Evolutionary conservation across 2,888 invertebrate genomes (phyloP), one percentile per base, ranked within the genome.

Genomic region (Drosophila phalerata): DNA sequence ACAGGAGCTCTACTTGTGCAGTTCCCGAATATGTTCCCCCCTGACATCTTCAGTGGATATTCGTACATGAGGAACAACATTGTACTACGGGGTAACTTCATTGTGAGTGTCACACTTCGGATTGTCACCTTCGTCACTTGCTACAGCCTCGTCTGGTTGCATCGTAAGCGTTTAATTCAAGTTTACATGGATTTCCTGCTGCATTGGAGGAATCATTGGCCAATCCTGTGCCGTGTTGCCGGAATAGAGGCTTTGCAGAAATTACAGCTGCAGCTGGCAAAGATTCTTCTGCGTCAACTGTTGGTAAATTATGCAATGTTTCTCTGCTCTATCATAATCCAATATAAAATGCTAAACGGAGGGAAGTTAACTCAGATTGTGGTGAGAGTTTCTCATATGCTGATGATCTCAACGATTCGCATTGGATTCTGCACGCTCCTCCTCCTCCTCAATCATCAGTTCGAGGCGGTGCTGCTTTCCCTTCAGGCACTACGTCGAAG

Each of bases 371-470:
- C 38, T 8, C 34, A 43, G 8, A 9, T 69, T 0, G 0, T 56
- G 3, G 8, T 53, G 0, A 52, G 65, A 1, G 6, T 48, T 0
- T n/a, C 13, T 0, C 62, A 68, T 0, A 34, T 73, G 5, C 3
- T 75, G 1, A 32, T 88, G 28, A 2, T 67, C 0, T 8, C 67
- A 0, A 48, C 55, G 5, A 45, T 49, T 0, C 75, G 73, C 19
- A 1, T 61, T 0, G 45, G 47, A 3, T 74, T 88, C 32, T 62
- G 55, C 4, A 62, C 69, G 0, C 3, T 76, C 9, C 67, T 90
- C 1, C 15, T 75, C 15, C 61, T 90, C 10, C 51, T 83, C 5
- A 66, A 57, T 10, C 71, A 81, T 40, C 88, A 90, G 43, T 88
- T 88, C 30, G 38, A 45, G 1, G 68, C 68, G 1, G 70, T 88